Conservation (phyloP, 2,888 invertebrate genomes). For the Thymelicus sylvestris region DNA sequence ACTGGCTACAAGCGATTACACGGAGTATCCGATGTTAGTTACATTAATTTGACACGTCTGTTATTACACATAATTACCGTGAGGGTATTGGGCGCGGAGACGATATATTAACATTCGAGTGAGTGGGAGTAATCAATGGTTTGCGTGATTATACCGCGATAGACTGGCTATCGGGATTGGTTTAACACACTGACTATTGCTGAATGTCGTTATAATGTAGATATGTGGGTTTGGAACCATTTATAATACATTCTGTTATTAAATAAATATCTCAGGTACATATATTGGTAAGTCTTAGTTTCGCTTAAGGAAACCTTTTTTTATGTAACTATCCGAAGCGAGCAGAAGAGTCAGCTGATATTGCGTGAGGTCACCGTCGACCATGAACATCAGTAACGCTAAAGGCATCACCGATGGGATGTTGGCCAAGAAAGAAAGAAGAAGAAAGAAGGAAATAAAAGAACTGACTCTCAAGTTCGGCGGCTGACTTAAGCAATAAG, state of each 20-base stretch:
- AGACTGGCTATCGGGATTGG: not conserved
- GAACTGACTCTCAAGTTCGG: too few relatives aligned
- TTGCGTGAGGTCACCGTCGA: too few relatives aligned
- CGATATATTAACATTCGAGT: slow-evolving; percentile 15
- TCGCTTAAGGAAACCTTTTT: too few relatives aligned
- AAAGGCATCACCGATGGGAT: too few relatives aligned
- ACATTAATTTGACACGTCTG: slow-evolving; percentile 26
- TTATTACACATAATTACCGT: slow-evolving; percentile 28
- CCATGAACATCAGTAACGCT: too few relatives aligned
- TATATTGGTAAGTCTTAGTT: too few relatives aligned
- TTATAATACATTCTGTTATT: not conserved
- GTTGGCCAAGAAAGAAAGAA: too few relatives aligned
- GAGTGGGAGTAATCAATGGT: slow-evolving; percentile 16
- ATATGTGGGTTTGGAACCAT: not conserved
- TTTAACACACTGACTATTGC: not conserved
- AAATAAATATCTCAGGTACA: too few relatives aligned
- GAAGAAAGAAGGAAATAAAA: too few relatives aligned
- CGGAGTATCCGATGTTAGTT: slow-evolving; percentile 9
- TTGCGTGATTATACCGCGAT: not conserved
- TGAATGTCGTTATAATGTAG: not conserved
- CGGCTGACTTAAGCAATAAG: too few relatives aligned
- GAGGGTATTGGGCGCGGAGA: slow-evolving; percentile 9
- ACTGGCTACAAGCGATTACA: slow-evolving; percentile 20
- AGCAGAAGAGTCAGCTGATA: too few relatives aligned
- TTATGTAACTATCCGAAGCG: too few relatives aligned